Evolutionary conservation across 2,888 invertebrate genomes (phyloP), one percentile per base, ranked within the genome.

Genomic region (Chaetogeoica ovagalla): DNA sequence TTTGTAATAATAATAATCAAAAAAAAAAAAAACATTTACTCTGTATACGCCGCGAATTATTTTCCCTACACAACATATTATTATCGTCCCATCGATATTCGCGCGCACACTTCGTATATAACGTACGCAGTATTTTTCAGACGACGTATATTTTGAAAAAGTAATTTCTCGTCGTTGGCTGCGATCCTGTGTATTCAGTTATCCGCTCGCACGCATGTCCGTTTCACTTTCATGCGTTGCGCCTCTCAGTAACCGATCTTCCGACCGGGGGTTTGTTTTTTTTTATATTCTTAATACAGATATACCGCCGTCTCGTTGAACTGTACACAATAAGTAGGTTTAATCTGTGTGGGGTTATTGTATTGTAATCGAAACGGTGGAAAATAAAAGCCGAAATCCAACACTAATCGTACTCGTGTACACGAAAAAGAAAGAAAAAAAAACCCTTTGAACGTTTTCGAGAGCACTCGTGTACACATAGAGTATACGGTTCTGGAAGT

Each of bases 181-280:
- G 30, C 48, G 19, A 66, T 43, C 68, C 75, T 59, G 30, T 30
- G 4, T 30, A 30, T 30, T 4, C 30, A 2, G 48, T 76, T 76
- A 59, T 57, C 59, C 59, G 59, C 30, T 30, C 76, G 43, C 15
- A 68, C 76, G 43, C 15, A 68, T 17, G 76, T 76, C 59, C 43
- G 68, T 59, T 68, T 59, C 76, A 59, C 68, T 23, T 76, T 57
- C 66, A 43, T 30, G 68, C 68, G 23, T 30, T 30, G 43, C 23
- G 59, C 21, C 30, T 30, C 30, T 30, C 37, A 43, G 59, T 13
- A 68, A 76, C 59, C 23, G 68, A 76, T 76, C 68, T 59, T 43
- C 59, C 7, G 59, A 76, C 23, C 48, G 68, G 30, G n/a, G n/a
- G n/a, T n/a, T n/a, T n/a, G n/a, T n/a, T n/a, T n/a, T 30, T 30